Base-by-base conservation (phyloP, 2,888 invertebrate species). In the Coremacera marginata region DNA sequence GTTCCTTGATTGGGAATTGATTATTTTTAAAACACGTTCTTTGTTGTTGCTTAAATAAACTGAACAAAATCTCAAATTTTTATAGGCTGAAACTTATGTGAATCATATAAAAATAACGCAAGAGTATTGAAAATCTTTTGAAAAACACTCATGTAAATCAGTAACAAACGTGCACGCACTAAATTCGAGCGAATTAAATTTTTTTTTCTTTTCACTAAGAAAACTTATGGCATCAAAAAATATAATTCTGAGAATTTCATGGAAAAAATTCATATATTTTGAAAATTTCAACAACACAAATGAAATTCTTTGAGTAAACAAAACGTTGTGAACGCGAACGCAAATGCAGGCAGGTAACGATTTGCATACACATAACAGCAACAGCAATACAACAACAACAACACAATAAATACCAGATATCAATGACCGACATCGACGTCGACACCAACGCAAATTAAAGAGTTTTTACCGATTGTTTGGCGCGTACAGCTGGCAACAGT, bases 361-460 rank as follows among this genome's bases (percentile, higher is more conserved):
- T 31, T 31, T 22, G 16, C 27, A 9, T 9, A 19, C n/a, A n/a
- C n/a, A 25, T 4, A 25, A 62, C 4, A 25, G 25, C 63, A 31
- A 63, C 14, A 25, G 19, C 5, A 16, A 65, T n/a, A 65, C 7
- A 65, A 65, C n/a, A 65, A n/a, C 7, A 65, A 65, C n/a, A 5
- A 65, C 44, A n/a, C 60, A 27, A 14, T 25, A 9, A 60, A 27
- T 44, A 55, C 55, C 19, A 22, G 55, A 19, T 9, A 55, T 44
- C 55, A 55, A 55, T 55, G 22, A 55, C 55, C 55, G 19, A 55
- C n/a, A 55, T 5, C 55, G 55, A 55, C 55, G 19, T 25, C 57
- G 57, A 57, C 60, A 60, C 27, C 60, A 60, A 60, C 27, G 27
- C 55, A 55, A 55, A 55, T 22, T 27, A 60, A 60, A 22, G 60